Conservation (phyloP, 2,113 vertebrate genomes). For the Equus quagga region DNA sequence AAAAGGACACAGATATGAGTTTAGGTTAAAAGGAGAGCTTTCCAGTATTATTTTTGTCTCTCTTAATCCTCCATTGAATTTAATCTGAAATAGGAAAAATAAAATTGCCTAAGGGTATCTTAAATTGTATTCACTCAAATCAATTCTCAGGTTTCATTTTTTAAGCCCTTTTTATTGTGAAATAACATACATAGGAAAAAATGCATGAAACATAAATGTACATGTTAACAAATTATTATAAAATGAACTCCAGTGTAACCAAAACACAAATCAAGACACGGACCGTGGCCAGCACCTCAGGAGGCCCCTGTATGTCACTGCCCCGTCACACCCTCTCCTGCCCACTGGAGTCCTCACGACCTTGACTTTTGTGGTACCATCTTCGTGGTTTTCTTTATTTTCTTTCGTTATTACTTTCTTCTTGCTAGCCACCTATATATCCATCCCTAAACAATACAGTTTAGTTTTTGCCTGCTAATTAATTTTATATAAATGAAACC, state of each 20-base stretch:
- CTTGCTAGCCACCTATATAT: not conserved
- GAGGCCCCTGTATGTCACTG: not conserved
- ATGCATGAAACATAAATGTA: not conserved
- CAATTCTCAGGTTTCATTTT: slow-evolving; percentile 41
- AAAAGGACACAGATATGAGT: slow-evolving; percentile 42
- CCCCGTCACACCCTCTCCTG: not conserved
- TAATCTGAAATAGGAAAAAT: slow-evolving; percentile 48
- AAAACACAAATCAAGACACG: not conserved
- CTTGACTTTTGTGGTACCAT: not conserved
- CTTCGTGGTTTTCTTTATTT: not conserved
- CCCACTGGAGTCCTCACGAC: not conserved
- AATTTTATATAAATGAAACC: slow-evolving; percentile 19
- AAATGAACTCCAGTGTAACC: not conserved
- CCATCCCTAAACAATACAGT: not conserved
- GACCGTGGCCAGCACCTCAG: not conserved
- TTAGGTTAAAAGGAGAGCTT: slow-evolving; percentile 35
- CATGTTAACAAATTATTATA: not conserved
- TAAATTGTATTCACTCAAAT: slow-evolving; percentile 39
- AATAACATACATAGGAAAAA: slow-evolving; percentile 23
- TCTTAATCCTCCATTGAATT: slow-evolving; percentile 47
- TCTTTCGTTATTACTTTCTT: too few species aligned
- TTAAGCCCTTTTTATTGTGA: not conserved
- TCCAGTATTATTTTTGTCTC: not conserved
- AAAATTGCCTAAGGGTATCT: slow-evolving; percentile 15
- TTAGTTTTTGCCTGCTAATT: slow-evolving; percentile 7